Percentiles rank a stretch among this genome's conserved stretches.
Evolutionary conservation across 2,113 vertebrate species (phyloP).

Genomic region (Hydrochoerus hydrochaeris): DNA sequence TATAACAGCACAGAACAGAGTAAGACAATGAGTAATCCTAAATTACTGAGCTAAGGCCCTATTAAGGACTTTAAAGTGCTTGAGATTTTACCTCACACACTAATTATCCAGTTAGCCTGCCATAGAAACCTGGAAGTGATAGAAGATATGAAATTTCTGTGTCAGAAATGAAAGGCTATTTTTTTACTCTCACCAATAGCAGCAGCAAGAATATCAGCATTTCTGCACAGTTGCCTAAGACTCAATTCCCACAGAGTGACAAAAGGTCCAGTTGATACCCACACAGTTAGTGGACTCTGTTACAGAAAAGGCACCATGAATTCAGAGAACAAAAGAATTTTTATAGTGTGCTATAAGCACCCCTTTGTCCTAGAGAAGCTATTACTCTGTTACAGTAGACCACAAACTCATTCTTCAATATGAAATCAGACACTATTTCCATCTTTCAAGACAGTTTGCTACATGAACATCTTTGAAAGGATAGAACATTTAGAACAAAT

Average conservation of each 20-base stretch:
- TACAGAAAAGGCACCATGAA: not conserved
- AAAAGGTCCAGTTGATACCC: not conserved
- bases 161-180: not conserved
- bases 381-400: not conserved
- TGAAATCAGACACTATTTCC: not conserved
- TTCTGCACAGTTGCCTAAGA: not conserved
- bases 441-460: constrained; percentile 1
- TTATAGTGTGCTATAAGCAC: not conserved
- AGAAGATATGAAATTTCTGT: not conserved
- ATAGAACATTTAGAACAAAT: constrained; percentile 8
- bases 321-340: not conserved
- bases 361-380: not conserved
- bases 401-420: not conserved
- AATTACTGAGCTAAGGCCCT: not conserved
- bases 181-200: not conserved
- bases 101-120: not conserved
- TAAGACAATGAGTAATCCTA: not conserved
- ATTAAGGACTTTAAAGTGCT: not conserved
- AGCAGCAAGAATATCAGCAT: not conserved
- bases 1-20: not conserved
- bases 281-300: not conserved
- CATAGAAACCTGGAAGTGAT: not conserved
- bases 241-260: not conserved
- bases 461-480: constrained; percentile 7
- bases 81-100: not conserved